Conservation (phyloP, 1,140 invertebrate genomes). For the Mya arenaria region DNA sequence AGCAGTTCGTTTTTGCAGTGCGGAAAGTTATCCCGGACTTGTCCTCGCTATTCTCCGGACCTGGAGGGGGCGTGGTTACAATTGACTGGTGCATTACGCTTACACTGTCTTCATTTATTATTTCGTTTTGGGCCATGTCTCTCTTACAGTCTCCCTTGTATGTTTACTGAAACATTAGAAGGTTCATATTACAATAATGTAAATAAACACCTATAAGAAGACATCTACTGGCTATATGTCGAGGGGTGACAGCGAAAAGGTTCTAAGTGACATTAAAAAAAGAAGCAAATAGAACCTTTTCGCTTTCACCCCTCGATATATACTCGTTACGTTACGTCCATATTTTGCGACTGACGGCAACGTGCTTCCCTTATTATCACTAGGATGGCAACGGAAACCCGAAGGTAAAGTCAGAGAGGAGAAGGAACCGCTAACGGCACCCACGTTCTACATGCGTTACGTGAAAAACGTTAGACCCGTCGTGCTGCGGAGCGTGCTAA, state of each 20-base stretch:
- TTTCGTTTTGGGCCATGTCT: too few relatives aligned
- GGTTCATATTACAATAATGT: neutral
- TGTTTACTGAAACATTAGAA: too few relatives aligned
- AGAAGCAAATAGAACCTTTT: too few relatives aligned
- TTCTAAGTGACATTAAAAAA: neutral
- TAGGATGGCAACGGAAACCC: constrained; percentile 65
- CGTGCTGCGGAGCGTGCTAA: constrained; percentile 67
- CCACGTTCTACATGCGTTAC: constrained; percentile 73
- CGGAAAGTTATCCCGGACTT: too few relatives aligned
- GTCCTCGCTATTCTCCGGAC: too few relatives aligned
- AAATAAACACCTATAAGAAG: neutral
- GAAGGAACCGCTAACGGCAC: constrained; percentile 11
- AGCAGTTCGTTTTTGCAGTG: too few relatives aligned
- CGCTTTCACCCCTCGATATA: too few relatives aligned
- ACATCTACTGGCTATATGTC: neutral
- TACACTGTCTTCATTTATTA: too few relatives aligned
- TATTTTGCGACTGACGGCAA: neutral
- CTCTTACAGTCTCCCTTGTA: too few relatives aligned
- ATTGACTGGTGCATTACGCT: too few relatives aligned
- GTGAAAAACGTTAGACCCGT: constrained; percentile 67
- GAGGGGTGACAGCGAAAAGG: too few relatives aligned
- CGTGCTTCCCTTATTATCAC: neutral
- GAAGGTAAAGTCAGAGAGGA: constrained; percentile 58
- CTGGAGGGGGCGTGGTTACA: too few relatives aligned
- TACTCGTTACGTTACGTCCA: neutral